These are phyloP conservation scores for Cyphomyrus plagiostoma DNA, from an alignment of 2,113 vertebrate genomes.

Conservation along the genomic window DNA sequence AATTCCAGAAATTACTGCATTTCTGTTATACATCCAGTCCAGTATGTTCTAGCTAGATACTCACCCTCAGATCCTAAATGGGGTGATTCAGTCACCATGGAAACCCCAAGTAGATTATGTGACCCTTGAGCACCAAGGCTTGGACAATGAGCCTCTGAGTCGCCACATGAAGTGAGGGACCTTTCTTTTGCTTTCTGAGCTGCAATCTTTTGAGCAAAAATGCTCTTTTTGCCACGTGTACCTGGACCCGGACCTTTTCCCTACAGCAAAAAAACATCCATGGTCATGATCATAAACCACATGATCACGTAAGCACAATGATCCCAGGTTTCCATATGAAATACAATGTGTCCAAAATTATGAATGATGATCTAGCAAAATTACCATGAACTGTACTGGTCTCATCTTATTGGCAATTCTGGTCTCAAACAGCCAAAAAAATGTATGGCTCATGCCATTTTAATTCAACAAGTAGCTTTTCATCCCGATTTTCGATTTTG, in stretches of 20 bases:
- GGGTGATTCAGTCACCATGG: slow-evolving; percentile 39
- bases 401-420: background rate
- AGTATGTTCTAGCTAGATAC: background rate
- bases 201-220: slow-evolving; percentile 89
- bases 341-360: background rate
- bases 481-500: background rate
- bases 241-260: slow-evolving; percentile 30
- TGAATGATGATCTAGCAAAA: background rate
- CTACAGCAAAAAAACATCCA: slow-evolving; percentile 23
- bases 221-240: slow-evolving; percentile 70
- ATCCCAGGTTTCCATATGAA: background rate
- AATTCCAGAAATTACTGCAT: background rate
- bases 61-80: slow-evolving; percentile 23
- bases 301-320: background rate
- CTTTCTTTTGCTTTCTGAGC: slow-evolving; percentile 64
- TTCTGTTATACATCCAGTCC: background rate
- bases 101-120: slow-evolving; percentile 22
- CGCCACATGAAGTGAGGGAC: slow-evolving; percentile 12
- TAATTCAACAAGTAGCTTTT: background rate
- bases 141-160: slow-evolving; percentile 20
- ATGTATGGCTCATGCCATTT: background rate
- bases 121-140: slow-evolving; percentile 16
- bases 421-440: background rate
- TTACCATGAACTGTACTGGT: background rate
- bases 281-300: background rate